Evolutionary conservation across 2,797 vertebrate genomes (phyloP), one percentile per base, ranked within the genome.

Genomic region (Tapera naevia): DNA sequence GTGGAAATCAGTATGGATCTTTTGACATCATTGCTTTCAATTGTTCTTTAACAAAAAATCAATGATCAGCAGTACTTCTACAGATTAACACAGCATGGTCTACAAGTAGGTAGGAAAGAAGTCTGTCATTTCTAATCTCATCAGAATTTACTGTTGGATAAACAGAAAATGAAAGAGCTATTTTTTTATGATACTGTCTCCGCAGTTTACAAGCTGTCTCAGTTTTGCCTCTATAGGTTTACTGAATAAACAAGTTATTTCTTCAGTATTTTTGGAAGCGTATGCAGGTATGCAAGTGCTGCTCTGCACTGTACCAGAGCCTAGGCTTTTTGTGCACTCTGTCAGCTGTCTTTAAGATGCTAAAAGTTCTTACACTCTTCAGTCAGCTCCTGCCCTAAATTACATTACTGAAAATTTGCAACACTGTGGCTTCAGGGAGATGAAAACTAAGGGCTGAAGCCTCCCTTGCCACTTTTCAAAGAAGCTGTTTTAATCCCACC

Each of bases 261-360:
- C n/a, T 76, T 80, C 13, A 46, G 53, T 78, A 23, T 25, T 30
- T 83, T 64, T 79, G 24, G 24, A 92, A 50, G 22, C 37, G 7
- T 53, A 41, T 3, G 1, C 9, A 1, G 2, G 57, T n/a, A n/a
- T n/a, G n/a, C n/a, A n/a, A n/a, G n/a, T n/a, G 48, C 35, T 57
- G 17, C 46, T 54, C 4, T 28, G 27, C 25, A 32, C 23, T 15
- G 17, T 23, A 51, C 3, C 54, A 79, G 54, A 74, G 23, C 15
- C 0, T 5, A 39, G 58, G 19, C 6, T 62, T 81, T 83, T 39
- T 71, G 13, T 54, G 23, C 15, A 19, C 15, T 78, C 58, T 54
- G 51, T 35, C 57, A 75, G 39, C 30, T 65, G 1, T 50, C 66
- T 72, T 89, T 30, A 69, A 65, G 50, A 81, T 45, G 4, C 24